Conservation (phyloP, 2,113 vertebrate genomes). For the Nyctibius bracteatus region DNA sequence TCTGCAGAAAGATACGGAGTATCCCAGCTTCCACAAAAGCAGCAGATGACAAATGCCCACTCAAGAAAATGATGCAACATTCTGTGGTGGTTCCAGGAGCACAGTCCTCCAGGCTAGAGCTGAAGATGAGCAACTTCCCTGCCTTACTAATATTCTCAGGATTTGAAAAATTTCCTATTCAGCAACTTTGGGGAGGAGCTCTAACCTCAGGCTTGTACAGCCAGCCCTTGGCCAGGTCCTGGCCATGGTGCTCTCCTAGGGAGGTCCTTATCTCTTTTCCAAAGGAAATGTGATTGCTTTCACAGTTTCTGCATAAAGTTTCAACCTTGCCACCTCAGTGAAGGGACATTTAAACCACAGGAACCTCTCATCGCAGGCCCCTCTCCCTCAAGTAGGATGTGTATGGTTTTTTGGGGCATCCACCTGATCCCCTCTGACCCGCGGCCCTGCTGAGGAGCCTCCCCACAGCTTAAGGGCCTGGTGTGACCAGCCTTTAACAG, state of each 20-base stretch:
- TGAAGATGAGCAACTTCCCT: background rate
- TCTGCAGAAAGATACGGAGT: background rate
- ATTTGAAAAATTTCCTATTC: slow-evolving; percentile 14
- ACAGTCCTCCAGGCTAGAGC: background rate
- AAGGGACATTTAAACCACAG: background rate
- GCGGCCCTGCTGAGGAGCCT: background rate
- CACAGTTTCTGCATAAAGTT: background rate
- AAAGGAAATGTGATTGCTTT: background rate
- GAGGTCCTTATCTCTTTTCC: background rate
- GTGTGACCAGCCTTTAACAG: background rate
- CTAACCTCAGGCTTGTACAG: background rate
- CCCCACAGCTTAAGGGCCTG: background rate
- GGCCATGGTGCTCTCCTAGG: background rate
- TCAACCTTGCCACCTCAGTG: background rate
- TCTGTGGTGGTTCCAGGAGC: background rate
- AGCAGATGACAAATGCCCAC: background rate
- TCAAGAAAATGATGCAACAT: background rate
- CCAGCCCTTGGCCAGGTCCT: background rate
- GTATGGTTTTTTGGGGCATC: background rate
- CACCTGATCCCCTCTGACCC: background rate
- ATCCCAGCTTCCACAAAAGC: background rate
- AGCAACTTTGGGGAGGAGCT: background rate
- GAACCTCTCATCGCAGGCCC: background rate
- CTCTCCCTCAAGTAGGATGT: background rate
- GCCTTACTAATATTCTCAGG: background rate